These are phyloP conservation scores for Palloptera scutellata DNA, from an alignment of 2,888 invertebrate genomes.

Conservation along the genomic window DNA sequence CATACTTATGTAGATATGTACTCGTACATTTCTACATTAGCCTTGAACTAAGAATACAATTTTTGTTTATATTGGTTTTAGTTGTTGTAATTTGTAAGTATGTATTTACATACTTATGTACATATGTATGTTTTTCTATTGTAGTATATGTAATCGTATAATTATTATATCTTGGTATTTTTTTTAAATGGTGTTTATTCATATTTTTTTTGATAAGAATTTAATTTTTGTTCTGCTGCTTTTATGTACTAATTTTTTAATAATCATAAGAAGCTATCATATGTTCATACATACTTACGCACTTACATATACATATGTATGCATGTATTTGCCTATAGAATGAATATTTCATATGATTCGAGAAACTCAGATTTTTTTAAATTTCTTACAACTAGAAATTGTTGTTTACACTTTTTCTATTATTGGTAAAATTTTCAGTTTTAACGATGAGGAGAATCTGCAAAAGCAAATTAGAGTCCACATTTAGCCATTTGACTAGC, in stretches of 20 bases:
- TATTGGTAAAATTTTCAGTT: no score
- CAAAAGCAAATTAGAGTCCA: not conserved
- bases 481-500: not conserved
- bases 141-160: constrained; percentile 14
- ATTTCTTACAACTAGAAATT: no score
- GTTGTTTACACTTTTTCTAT: no score
- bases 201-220: not conserved
- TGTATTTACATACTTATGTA: constrained; percentile 15
- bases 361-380: no score
- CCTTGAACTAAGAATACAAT: constrained; percentile 19
- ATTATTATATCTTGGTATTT: constrained; percentile 2
- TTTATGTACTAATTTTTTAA: not conserved
- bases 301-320: no score
- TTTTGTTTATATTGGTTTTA: constrained; percentile 6
- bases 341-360: no score
- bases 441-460: not conserved
- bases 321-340: no score
- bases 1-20: not conserved
- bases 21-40: not conserved
- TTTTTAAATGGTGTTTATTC: not conserved
- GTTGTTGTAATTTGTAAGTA: constrained; percentile 3
- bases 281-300: no score
- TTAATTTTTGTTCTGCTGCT: not conserved
- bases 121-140: constrained; percentile 28
- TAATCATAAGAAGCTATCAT: not conserved